These are phyloP conservation scores for Protonemura montana DNA, from an alignment of 2,888 invertebrate species.

Conservation along the genomic window DNA sequence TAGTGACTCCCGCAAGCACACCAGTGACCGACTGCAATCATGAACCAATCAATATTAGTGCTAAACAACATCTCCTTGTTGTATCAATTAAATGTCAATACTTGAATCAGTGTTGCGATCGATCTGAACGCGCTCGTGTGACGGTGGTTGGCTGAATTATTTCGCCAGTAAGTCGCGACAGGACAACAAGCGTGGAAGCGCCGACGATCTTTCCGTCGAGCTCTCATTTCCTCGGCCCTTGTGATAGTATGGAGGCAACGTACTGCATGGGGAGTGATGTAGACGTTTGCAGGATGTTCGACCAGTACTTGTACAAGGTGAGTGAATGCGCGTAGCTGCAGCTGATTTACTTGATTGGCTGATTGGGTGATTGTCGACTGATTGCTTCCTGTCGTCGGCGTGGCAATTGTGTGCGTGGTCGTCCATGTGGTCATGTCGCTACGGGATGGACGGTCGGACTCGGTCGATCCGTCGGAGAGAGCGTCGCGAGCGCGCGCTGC, in stretches of 20 bases:
- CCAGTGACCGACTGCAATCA: conserved; percentile 37
- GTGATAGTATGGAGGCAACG: conserved; percentile 65
- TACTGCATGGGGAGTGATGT: conserved; percentile 68
- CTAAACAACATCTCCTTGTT: not conserved
- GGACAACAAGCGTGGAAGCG: conserved; percentile 22
- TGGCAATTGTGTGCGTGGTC: not conserved
- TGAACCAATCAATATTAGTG: conserved; percentile 31
- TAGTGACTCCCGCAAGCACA: not conserved
- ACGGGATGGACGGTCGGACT: too few species aligned
- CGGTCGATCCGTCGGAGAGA: too few species aligned
- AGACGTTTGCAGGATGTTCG: conserved; percentile 70
- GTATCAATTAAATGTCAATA: not conserved
- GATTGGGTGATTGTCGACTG: not conserved
- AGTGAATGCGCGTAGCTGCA: conserved; percentile 49
- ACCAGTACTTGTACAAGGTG: conserved; percentile 73
- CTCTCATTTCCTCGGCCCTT: conserved; percentile 31
- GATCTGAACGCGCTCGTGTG: not conserved
- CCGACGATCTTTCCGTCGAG: conserved; percentile 28
- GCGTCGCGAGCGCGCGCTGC: too few species aligned
- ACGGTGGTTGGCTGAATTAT: not conserved
- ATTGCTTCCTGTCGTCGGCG: not conserved
- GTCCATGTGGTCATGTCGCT: not conserved
- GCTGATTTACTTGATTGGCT: not conserved
- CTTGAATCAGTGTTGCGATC: not conserved
- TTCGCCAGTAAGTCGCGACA: not conserved